Evolutionary conservation across 2,113 vertebrate genomes (phyloP), one percentile per base, ranked within the genome.

Genomic region (Gorsachius goisagi): DNA sequence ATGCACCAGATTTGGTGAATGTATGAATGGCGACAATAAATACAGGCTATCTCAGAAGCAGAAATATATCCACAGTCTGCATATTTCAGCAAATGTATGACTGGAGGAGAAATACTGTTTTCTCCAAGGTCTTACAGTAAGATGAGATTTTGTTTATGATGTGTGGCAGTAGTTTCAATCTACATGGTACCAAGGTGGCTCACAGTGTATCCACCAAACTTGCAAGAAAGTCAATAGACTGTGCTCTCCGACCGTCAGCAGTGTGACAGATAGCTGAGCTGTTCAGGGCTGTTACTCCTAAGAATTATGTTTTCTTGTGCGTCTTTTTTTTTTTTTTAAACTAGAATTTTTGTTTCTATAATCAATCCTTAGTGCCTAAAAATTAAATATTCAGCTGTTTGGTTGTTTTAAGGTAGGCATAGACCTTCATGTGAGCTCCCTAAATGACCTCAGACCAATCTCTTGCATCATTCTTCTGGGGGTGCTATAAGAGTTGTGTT

Each of bases 111-210:
- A 82, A 53, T 71, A 47, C 4, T 63, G 23, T 59, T 88, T 85
- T 56, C 77, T 66, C 58, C 60, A 86, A 60, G 74, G 59, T 71
- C 79, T 93, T 73, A 22, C 16, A 44, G 37, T 62, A 89, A 27
- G 75, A 10, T 66, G 86, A 93, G 52, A 44, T 92, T 90, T 83
- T 88, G 32, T 85, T 93, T 63, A 80, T 88, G 37, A 44, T 67
- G 19, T 39, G 19, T 60, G 60, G 15, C 32, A 59, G 3, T 77
- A 63, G 63, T 81, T 93, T 80, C 32, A 71, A 9, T 76, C 67
- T 73, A 1, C 0, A 1, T 24, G 63, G 26, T 56, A 47, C 12
- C 0, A 1, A 15, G 15, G 16, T 76, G 47, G 58, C 53, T 85
- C 33, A n/a, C n/a, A 33, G n/a, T 16, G 21, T 59, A 78, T 84